Evolutionary conservation across 2,888 invertebrate species (phyloP), one percentile per base, ranked within the genome.

Genomic region (Lithophane semibrunnea): DNA sequence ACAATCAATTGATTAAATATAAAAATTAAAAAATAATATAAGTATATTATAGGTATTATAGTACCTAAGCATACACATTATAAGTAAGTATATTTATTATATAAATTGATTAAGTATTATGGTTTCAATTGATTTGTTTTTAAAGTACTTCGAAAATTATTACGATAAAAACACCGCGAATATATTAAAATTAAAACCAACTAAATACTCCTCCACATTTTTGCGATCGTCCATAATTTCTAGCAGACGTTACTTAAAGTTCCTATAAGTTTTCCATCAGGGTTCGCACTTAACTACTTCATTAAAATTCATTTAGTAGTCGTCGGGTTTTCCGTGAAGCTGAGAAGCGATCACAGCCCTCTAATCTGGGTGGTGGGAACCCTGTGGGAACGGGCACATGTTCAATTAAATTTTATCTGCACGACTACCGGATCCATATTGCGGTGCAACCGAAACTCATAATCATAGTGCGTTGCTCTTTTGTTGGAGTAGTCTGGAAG

Each of bases 361-460:
- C 89, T 92, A 91, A 93, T 91, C 91, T 91, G 86, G 75, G 58
- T 73, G 80, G 81, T 71, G 75, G 79, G 73, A 77, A 74, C 81
- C 86, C 84, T 83, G 86, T 92, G 93, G 89, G 93, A 94, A 91
- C 88, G 85, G 82, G 90, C 93, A 94, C 91, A 91, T 92, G 93
- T 94, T 93, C 93, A 92, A 94, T 94, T 94, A 92, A 93, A 94
- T 93, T 90, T 90, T 88, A 89, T 89, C 88, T 88, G 80, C 77
- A 73, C 77, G 63, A 76, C 77, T 79, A 69, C 73, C 18, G 77
- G 71, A 67, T 74, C 76, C 87, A 82, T 87, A 86, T 87, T 86
- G 82, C 77, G 73, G 75, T 74, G 71, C 72, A 74, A 61, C 65
- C 7, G 54, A 83, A 85, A 83, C 77, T 83, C 79, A 73, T 87